phyloP scores from a whole-genome alignment of 2,113 vertebrate genomes.

The Fregetta grallaria region DNA sequence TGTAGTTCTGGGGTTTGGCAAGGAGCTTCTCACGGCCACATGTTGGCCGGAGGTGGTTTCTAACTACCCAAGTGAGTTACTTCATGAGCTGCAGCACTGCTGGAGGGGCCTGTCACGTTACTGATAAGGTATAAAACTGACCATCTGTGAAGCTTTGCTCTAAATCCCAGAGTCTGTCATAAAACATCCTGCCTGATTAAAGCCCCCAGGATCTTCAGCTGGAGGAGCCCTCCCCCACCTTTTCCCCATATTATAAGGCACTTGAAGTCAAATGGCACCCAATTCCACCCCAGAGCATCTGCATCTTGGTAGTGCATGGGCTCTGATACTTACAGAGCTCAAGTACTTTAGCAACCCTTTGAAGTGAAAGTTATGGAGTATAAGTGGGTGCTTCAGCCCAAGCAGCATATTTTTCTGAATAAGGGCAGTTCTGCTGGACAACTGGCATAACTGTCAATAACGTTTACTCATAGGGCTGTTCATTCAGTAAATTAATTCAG shows the following conservation, averaged over 20 bases:
- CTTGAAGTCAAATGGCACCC: neutral
- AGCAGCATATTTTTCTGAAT: neutral
- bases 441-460: neutral
- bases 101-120: neutral
- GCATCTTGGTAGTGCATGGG: rapidly evolving
- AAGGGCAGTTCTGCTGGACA: neutral
- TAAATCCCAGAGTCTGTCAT: neutral
- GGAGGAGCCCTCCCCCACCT: neutral
- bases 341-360: neutral
- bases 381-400: neutral
- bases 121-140: neutral
- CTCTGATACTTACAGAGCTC: neutral
- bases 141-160: neutral
- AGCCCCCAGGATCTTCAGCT: neutral
- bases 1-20: neutral
- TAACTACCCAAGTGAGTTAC: neutral
- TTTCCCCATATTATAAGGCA: neutral
- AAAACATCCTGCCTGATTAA: neutral
- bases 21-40: neutral
- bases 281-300: neutral
- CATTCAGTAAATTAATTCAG: neutral
- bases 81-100: neutral
- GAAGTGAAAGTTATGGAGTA: neutral
- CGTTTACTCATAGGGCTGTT: rapidly evolving
- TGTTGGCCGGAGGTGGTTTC: neutral